Conservation (phyloP, 2,113 vertebrate genomes). For the Nesoenas mayeri region DNA sequence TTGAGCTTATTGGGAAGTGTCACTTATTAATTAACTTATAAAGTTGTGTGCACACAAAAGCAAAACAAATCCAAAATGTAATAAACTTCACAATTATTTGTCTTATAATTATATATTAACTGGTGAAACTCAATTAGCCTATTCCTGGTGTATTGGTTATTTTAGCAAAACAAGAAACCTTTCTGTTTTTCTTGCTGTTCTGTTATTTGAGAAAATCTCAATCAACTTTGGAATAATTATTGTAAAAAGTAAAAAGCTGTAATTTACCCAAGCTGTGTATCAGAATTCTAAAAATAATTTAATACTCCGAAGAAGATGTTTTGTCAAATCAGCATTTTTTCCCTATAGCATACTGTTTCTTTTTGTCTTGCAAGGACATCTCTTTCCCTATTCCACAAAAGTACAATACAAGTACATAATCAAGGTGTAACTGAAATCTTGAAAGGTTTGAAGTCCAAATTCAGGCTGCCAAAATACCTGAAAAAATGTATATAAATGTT, state of each 20-base stretch:
- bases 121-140: not conserved
- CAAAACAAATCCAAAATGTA: not conserved
- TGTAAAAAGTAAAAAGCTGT: not conserved
- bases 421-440: not conserved
- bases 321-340: not conserved
- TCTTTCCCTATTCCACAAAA: not conserved
- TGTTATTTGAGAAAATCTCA: not conserved
- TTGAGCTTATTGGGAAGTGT: not conserved
- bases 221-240: not conserved
- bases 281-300: not conserved
- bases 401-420: not conserved
- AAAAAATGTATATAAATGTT: not conserved
- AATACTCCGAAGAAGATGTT: not conserved
- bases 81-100: constrained; percentile 8
- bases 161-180: not conserved
- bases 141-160: not conserved
- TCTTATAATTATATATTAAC: not conserved
- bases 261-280: not conserved
- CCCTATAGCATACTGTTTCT: not conserved
- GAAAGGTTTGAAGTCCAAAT: not conserved
- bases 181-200: not conserved
- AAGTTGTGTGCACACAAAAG: not conserved
- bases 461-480: not conserved
- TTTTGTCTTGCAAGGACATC: too few relatives aligned
- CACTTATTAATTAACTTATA: constrained; percentile 34